A percentile compares a stretch with the other conserved stretches of the same genome.
Conservation (phyloP, 2,888 invertebrate genomes). For the Anaspis maculata region DNA sequence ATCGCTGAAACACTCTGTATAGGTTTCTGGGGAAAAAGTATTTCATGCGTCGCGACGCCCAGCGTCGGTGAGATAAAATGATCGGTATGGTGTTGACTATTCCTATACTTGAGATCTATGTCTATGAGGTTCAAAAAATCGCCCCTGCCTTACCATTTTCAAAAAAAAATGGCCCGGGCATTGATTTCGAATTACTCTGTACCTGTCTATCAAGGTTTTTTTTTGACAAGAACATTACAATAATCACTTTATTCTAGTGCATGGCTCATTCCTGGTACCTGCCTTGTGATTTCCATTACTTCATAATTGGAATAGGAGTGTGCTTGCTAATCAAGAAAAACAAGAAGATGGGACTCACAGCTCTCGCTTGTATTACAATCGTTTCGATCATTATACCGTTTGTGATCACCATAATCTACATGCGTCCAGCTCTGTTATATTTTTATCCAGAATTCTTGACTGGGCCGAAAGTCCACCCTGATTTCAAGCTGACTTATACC, state of each 20-base stretch:
- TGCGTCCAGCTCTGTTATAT: constrained; percentile 46
- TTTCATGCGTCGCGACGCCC: too few relatives aligned
- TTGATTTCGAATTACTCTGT: too few relatives aligned
- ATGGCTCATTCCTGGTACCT: constrained; percentile 61
- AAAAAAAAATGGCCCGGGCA: too few relatives aligned
- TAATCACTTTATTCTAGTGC: constrained; percentile 46
- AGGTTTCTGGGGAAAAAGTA: too few relatives aligned
- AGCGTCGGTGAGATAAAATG: too few relatives aligned
- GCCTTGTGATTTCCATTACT: constrained; percentile 63
- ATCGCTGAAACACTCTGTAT: too few relatives aligned
- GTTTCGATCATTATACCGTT: constrained; percentile 47
- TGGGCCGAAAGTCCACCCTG: constrained; percentile 45
- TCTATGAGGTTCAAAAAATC: too few relatives aligned
- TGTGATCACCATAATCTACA: constrained; percentile 44
- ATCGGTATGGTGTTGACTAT: too few relatives aligned
- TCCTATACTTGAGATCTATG: too few relatives aligned
- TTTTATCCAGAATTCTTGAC: constrained; percentile 50
- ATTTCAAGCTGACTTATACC: constrained; percentile 50
- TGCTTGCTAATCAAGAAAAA: constrained; percentile 42
- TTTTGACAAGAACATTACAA: too few relatives aligned
- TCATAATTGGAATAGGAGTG: constrained; percentile 47
- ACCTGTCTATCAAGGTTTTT: too few relatives aligned
- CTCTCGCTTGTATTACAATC: constrained; percentile 36
- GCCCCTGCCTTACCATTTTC: too few relatives aligned
- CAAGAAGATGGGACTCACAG: constrained; percentile 39